Evolutionary conservation across 2,888 invertebrate genomes (phyloP).

Genomic region (Listrodromus nycthemerus): DNA sequence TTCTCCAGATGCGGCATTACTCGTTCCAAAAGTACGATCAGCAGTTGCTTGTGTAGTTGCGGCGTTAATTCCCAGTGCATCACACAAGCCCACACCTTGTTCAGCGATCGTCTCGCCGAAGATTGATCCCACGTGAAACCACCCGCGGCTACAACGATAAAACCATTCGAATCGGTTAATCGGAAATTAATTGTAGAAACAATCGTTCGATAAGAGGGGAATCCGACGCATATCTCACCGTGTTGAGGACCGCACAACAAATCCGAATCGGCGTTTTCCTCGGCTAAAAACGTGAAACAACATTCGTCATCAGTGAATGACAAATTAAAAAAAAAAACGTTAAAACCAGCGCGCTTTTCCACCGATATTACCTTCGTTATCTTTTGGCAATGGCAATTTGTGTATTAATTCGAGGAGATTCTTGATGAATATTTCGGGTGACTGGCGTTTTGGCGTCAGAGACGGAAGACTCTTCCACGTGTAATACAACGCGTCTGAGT

Average conservation of each 20-base stretch:
- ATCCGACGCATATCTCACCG: slow-evolving; percentile 69
- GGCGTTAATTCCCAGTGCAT: slow-evolving; percentile 90
- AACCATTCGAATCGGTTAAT: slow-evolving; percentile 4
- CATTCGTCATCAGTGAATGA: slow-evolving; percentile 12
- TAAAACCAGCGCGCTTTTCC: background rate
- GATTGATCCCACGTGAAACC: slow-evolving; percentile 87
- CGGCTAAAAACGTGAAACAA: slow-evolving; percentile 69
- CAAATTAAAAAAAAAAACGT: background rate
- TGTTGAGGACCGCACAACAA: slow-evolving; percentile 78
- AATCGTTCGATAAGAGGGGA: background rate
- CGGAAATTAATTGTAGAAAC: background rate
- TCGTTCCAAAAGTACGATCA: slow-evolving; percentile 93
- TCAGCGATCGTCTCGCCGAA: slow-evolving; percentile 86
- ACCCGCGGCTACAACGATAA: slow-evolving; percentile 68
- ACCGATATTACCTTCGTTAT: slow-evolving; percentile 81
- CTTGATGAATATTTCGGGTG: slow-evolving; percentile 86
- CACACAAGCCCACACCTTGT: slow-evolving; percentile 91
- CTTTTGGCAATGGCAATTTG: slow-evolving; percentile 85
- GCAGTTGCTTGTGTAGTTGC: slow-evolving; percentile 90
- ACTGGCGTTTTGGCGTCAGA: slow-evolving; percentile 87
- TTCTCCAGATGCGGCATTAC: slow-evolving; percentile 92
- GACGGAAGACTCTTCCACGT: slow-evolving; percentile 88
- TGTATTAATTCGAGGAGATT: slow-evolving; percentile 89
- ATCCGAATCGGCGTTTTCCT: slow-evolving; percentile 72
- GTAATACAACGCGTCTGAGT: slow-evolving; percentile 91